Percentiles rank a stretch among this genome's conserved stretches.
Evolutionary conservation across 2,113 vertebrate genomes (phyloP).

Genomic region (Zosterops pallidus): DNA sequence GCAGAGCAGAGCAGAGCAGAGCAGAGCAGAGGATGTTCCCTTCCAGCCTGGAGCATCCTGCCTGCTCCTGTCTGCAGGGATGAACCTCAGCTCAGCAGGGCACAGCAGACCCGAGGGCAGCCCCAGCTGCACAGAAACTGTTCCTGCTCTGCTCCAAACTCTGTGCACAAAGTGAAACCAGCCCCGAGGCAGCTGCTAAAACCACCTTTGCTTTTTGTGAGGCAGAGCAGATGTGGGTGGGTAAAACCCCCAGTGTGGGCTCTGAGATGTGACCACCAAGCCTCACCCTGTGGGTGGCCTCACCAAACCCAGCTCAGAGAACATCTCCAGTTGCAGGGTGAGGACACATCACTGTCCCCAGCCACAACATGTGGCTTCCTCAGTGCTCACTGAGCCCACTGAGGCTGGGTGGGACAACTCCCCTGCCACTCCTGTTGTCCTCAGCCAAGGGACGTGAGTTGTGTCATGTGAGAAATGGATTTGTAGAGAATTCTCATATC

Average conservation of each 20-base stretch:
- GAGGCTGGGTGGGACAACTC: not conserved
- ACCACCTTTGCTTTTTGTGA: not conserved
- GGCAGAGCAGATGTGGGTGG: not conserved
- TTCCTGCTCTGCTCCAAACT: not conserved
- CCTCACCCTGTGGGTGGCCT: not conserved
- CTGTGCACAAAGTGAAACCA: not conserved
- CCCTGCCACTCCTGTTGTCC: not conserved
- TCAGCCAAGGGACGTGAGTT: fast-evolving
- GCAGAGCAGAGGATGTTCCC: not conserved
- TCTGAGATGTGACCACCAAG: not conserved
- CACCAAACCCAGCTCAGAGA: not conserved
- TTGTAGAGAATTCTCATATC: too few species aligned
- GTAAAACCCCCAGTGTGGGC: not conserved
- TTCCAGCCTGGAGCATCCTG: not conserved
- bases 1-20: not conserved
- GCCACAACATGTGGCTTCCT: not conserved
- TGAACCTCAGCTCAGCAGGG: not conserved
- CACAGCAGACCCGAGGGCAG: not conserved
- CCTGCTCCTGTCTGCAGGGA: fast-evolving
- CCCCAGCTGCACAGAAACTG: not conserved
- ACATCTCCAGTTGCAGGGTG: fast-evolving
- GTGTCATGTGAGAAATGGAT: not conserved
- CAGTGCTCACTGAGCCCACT: not conserved
- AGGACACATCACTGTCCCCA: not conserved
- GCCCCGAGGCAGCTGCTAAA: not conserved